These are phyloP conservation scores for Thera britannica DNA, from an alignment of 2,888 invertebrate genomes.

Conservation along the genomic window DNA sequence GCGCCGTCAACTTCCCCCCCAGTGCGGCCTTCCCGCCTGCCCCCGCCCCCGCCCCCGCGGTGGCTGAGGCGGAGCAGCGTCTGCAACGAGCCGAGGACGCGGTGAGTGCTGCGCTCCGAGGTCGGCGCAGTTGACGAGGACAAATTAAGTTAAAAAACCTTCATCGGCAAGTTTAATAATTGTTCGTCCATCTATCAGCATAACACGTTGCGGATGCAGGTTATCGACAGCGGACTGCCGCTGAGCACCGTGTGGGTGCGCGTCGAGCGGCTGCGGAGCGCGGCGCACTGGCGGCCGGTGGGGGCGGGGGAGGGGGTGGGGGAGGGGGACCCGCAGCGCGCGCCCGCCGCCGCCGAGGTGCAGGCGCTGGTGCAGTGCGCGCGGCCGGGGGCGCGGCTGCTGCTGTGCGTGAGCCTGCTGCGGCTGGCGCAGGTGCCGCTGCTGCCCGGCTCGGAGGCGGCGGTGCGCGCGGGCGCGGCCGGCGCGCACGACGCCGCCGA, in stretches of 20 bases:
- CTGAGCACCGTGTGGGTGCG: slow-evolving; percentile 90
- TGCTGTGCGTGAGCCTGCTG: slow-evolving; percentile 85
- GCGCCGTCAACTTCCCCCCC: slow-evolving; percentile 87
- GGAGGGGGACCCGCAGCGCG: slow-evolving; percentile 85
- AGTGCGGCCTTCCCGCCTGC: slow-evolving; percentile 56
- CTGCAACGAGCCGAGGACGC: slow-evolving; percentile 51
- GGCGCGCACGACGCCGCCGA: slow-evolving; percentile 35
- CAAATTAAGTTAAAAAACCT: too few species aligned
- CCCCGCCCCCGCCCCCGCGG: slow-evolving; percentile 44
- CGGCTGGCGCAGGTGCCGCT: slow-evolving; percentile 61
- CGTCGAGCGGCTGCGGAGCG: slow-evolving; percentile 89
- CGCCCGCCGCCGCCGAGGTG: slow-evolving; percentile 86
- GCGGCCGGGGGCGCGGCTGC: slow-evolving; percentile 82
- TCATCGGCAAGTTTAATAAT: too few species aligned
- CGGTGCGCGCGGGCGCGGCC: slow-evolving; percentile 43
- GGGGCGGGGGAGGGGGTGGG: slow-evolving; percentile 84
- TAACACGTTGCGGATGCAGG: slow-evolving; percentile 40
- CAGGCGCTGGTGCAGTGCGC: slow-evolving; percentile 86
- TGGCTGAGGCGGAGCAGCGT: slow-evolving; percentile 28
- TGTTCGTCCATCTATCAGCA: too few species aligned
- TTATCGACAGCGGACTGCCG: slow-evolving; percentile 85
- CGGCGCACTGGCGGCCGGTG: slow-evolving; percentile 87
- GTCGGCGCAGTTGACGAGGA: neutral
- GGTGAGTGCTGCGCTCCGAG: slow-evolving; percentile 3
- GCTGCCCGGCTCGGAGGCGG: slow-evolving; percentile 33